A percentile compares a stretch with the other conserved stretches of the same genome.
phyloP scores from a whole-genome alignment of 2,888 invertebrate species.

The Drosophila suboccidentalis region DNA sequence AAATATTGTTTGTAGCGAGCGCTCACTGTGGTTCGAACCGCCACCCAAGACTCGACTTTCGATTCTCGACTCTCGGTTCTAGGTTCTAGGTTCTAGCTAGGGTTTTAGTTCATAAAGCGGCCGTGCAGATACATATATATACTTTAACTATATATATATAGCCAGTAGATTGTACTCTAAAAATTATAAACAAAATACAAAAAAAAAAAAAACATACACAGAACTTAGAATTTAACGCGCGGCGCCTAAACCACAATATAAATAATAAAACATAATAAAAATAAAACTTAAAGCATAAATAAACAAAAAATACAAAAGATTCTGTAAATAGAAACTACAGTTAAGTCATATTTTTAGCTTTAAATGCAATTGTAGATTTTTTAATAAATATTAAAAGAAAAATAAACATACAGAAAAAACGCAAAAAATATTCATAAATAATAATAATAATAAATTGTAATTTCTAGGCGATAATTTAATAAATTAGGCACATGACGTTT shows the following conservation, averaged over 20 bases:
- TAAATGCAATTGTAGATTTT: constrained; percentile 83
- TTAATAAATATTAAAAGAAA: constrained; percentile 55
- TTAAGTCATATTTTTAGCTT: constrained; percentile 85
- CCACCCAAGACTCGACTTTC: constrained; percentile 34
- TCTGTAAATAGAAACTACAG: constrained; percentile 83
- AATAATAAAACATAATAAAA: constrained; percentile 18
- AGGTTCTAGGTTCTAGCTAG: constrained; percentile 69
- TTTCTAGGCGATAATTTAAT: constrained; percentile 73
- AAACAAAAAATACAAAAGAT: constrained; percentile 27
- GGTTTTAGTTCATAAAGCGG: constrained; percentile 59
- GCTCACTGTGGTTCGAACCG: constrained; percentile 54
- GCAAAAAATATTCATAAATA: constrained; percentile 50
- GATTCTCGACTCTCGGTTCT: constrained; percentile 20
- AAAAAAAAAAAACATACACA: constrained; percentile 38
- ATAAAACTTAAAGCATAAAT: constrained; percentile 43
- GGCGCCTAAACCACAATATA: constrained; percentile 49
- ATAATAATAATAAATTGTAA: constrained; percentile 62
- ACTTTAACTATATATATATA: constrained; percentile 52
- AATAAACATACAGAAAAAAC: constrained; percentile 35
- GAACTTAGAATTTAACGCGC: constrained; percentile 71
- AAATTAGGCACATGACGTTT: constrained; percentile 76
- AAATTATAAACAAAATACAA: constrained; percentile 49
- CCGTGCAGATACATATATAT: constrained; percentile 54
- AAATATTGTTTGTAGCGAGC: constrained; percentile 35
- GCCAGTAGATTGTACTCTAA: constrained; percentile 82